Base-by-base conservation (phyloP, 1,140 invertebrate species). In the Agrypnia vestita region DNA sequence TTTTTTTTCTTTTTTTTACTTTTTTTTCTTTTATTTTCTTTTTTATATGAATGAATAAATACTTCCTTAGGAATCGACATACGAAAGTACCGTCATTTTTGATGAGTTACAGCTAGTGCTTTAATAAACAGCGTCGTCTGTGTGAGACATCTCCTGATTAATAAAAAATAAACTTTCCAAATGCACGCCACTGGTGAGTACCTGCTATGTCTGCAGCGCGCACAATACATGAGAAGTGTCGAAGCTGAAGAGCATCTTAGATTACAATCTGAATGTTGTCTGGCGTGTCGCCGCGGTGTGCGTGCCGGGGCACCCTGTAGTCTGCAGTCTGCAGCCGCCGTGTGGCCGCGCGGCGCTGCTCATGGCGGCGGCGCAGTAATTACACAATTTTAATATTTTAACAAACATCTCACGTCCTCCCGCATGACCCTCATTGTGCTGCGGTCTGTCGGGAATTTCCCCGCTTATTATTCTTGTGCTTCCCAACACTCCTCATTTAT, bases 351-450 rank as follows among this genome's bases (percentile, higher is more conserved):
- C 25, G 35, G 11, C 4, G 13, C 64, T 69, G 46, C 35, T 43
- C 64, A 55, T 15, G 53, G 17, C 55, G 55, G 11, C 15, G 7
- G 55, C 55, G 17, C 3, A 19, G 10, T 59, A 59, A 59, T 59
- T 59, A 59, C 21, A 19, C 55, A 21, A 59, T 21, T 59, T 59
- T 19, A 59, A 59, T 59, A 59, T 59, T 59, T 47, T 49, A 35
- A 47, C 15, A 71, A 71, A 47, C 67, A 64, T 71, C 46, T 47
- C 67, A 71, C 67, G 67, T 71, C 67, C n/a, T 17, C 9, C 67
- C 44, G 15, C 15, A 49, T 71, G 67, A 71, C 46, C 67, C 67
- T 71, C 46, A 49, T 49, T 71, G 55, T 59, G 21, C 7, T 59
- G 53, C n/a, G n/a, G n/a, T 19, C 53, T 13, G 53, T 19, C 21